These are phyloP conservation scores for Cryptomyrus ogoouensis DNA, from an alignment of 2,113 vertebrate genomes.

Conservation along the genomic window DNA sequence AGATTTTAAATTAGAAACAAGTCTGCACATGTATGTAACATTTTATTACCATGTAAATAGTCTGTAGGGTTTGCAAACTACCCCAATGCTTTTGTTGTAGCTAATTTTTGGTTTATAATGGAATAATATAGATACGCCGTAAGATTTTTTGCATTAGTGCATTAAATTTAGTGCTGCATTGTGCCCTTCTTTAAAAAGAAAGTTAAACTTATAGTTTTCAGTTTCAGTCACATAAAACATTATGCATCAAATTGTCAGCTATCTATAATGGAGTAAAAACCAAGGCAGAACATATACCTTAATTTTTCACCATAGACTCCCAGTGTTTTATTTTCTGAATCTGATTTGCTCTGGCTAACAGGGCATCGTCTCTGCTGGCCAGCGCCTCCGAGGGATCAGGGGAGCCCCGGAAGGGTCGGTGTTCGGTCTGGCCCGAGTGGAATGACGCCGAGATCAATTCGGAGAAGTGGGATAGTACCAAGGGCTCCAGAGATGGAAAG, in stretches of 20 bases:
- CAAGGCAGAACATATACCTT: background rate
- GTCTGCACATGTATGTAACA: too few species aligned
- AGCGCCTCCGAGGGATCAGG: slow-evolving; percentile 28
- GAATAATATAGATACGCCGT: too few species aligned
- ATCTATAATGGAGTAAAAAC: background rate
- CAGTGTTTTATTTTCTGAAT: background rate
- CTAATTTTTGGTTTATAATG: too few species aligned
- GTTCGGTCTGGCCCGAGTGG: slow-evolving; percentile 86
- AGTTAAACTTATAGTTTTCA: background rate
- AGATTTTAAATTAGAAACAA: too few species aligned
- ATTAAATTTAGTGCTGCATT: background rate
- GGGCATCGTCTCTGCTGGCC: slow-evolving; percentile 27
- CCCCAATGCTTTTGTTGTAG: too few species aligned
- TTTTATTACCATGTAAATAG: too few species aligned
- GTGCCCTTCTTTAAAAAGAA: background rate
- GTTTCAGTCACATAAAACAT: background rate
- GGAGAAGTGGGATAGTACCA: slow-evolving; percentile 83
- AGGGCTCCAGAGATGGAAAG: slow-evolving; percentile 69
- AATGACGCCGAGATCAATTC: slow-evolving; percentile 73
- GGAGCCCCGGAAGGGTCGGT: slow-evolving; percentile 49
- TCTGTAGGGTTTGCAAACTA: too few species aligned
- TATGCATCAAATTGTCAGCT: background rate
- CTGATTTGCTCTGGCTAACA: slow-evolving; percentile 30
- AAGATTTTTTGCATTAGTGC: background rate
- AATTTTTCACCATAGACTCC: background rate